Evolutionary conservation across 2,797 vertebrate genomes (phyloP).

Genomic region (Melanogrammus aeglefinus): DNA sequence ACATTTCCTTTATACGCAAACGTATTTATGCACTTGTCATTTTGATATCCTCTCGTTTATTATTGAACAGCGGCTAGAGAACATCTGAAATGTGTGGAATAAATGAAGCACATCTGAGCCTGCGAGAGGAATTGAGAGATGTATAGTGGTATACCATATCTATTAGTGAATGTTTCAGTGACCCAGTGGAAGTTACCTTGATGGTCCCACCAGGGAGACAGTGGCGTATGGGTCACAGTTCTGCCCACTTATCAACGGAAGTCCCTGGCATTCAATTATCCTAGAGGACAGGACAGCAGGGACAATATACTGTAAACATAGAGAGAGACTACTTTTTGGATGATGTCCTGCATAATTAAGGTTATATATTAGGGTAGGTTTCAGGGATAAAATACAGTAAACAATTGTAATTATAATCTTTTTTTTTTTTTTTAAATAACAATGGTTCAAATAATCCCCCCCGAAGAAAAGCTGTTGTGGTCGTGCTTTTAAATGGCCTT

Average conservation of each 20-base stretch:
- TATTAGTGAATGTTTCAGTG: background rate
- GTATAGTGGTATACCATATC: background rate
- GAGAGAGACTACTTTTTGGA: background rate
- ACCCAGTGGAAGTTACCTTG: slow-evolving; percentile 78
- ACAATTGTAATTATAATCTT: background rate
- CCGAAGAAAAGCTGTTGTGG: slow-evolving; percentile 8
- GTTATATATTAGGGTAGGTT: background rate
- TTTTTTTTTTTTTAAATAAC: no score
- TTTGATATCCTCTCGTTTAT: background rate
- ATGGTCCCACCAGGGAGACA: slow-evolving; percentile 90
- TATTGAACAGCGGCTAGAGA: background rate
- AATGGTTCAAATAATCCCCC: background rate
- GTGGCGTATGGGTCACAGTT: slow-evolving; percentile 95
- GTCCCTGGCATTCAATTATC: slow-evolving; percentile 92
- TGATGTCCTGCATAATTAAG: background rate
- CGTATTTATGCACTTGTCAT: background rate
- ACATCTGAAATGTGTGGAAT: background rate
- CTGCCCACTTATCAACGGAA: slow-evolving; percentile 93
- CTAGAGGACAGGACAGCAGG: slow-evolving; percentile 58
- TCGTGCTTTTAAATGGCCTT: slow-evolving; percentile 35
- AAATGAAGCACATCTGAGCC: background rate
- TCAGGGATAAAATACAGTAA: background rate
- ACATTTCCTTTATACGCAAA: background rate
- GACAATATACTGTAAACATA: background rate
- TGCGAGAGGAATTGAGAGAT: background rate